Percentiles rank a stretch among this genome's conserved stretches.
Evolutionary conservation across 2,797 vertebrate genomes (phyloP).

Genomic region (Podarcis siculus): DNA sequence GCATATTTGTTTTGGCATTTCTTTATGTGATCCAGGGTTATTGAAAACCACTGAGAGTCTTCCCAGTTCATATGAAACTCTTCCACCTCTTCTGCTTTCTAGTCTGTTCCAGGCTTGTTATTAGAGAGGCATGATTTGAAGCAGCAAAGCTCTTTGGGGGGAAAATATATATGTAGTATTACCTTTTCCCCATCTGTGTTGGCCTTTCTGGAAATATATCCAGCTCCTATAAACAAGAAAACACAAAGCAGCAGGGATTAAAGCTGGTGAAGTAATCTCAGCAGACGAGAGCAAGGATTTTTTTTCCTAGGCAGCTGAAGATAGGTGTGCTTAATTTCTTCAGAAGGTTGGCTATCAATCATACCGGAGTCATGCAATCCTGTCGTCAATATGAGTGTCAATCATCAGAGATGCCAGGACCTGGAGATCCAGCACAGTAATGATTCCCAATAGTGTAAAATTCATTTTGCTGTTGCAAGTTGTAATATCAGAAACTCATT

Average conservation of each 20-base stretch:
- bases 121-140: constrained; percentile 16
- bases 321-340: constrained; percentile 40
- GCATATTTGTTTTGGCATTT: not conserved
- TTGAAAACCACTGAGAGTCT: not conserved
- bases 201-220: constrained; percentile 19
- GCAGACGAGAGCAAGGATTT: not conserved
- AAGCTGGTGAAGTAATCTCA: constrained; percentile 43
- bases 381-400: constrained; percentile 54
- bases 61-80: not conserved
- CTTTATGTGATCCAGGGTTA: not conserved
- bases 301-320: constrained; percentile 1
- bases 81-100: constrained; percentile 13
- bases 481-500: constrained; percentile 12
- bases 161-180: not conserved
- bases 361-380: constrained; percentile 37
- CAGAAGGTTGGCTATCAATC: constrained; percentile 50
- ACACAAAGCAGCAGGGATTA: not conserved
- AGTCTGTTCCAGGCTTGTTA: constrained; percentile 4
- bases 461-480: constrained; percentile 44
- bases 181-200: not conserved
- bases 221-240: constrained; percentile 36
- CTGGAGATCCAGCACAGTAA: constrained; percentile 20
- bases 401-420: constrained; percentile 41
- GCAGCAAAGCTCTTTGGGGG: constrained; percentile 1
- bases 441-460: constrained; percentile 47